Evolutionary conservation across 2,888 invertebrate genomes (phyloP).

Genomic region (Parelbella ahira): DNA sequence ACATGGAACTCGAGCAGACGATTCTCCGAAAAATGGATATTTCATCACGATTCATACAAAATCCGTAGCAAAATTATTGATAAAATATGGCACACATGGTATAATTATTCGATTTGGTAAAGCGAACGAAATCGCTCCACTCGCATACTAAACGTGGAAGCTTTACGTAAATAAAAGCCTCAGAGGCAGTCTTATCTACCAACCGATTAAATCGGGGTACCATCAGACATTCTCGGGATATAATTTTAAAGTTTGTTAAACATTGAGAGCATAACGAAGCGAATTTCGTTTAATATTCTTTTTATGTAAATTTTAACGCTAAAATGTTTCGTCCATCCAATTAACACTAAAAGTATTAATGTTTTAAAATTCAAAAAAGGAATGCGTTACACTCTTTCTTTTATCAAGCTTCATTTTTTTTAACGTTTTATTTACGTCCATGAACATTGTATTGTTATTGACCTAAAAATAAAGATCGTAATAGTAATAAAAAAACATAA

Average conservation of each 20-base stretch:
- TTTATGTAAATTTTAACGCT: conserved; percentile 15
- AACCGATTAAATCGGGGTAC: conserved; percentile 49
- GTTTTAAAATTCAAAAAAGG: conserved; percentile 4
- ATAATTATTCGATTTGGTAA: conserved; percentile 31
- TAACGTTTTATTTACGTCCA: too few relatives aligned
- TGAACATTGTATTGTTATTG: too few relatives aligned
- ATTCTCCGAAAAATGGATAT: conserved; percentile 49
- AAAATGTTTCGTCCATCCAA: conserved; percentile 10
- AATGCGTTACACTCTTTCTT: too few relatives aligned
- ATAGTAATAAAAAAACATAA: too few relatives aligned
- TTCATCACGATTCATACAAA: conserved; percentile 38
- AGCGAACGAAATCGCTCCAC: conserved; percentile 18
- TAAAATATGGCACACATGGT: conserved; percentile 25
- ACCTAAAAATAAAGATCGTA: too few relatives aligned
- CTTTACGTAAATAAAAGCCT: conserved; percentile 61
- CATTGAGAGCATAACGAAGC: conserved; percentile 21
- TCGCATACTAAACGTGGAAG: conserved; percentile 54
- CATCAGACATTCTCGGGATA: conserved; percentile 50
- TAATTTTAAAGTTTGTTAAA: conserved; percentile 33
- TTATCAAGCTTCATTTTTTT: too few relatives aligned
- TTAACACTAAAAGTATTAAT: conserved; percentile 19
- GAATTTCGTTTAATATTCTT: conserved; percentile 14
- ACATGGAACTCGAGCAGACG: conserved; percentile 42
- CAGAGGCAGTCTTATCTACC: conserved; percentile 54
- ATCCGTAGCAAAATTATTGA: conserved; percentile 39